These are phyloP conservation scores for Taurulus bubalis DNA, from an alignment of 2,113 vertebrate genomes.

Conservation along the genomic window DNA sequence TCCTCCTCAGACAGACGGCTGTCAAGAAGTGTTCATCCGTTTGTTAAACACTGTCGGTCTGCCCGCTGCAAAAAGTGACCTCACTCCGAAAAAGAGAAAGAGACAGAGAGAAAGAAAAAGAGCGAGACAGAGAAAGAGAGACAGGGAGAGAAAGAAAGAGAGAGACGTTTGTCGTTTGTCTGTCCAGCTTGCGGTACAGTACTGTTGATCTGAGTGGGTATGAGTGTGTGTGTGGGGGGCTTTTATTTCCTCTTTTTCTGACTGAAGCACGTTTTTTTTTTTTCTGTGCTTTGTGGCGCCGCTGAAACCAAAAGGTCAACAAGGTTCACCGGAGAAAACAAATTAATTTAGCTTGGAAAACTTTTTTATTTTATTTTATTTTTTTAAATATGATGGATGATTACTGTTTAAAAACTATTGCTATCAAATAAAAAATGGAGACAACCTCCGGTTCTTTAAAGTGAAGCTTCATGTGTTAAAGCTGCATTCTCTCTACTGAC, in stretches of 20 bases:
- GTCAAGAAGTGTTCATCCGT: constrained; percentile 8
- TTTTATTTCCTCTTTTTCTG: constrained; percentile 3
- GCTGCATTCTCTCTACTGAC: no score
- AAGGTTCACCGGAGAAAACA: not conserved
- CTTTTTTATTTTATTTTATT: no score
- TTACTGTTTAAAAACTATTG: not conserved
- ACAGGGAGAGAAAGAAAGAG: not conserved
- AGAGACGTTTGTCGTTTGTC: constrained; percentile 2
- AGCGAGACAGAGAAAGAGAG: not conserved
- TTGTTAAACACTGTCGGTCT: not conserved
- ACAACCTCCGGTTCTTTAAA: no score
- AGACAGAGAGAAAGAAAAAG: not conserved
- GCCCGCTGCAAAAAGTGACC: constrained; percentile 26
- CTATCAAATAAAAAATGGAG: not conserved
- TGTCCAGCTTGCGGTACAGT: constrained; percentile 48
- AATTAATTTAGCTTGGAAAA: not conserved
- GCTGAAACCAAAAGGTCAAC: constrained; percentile 14
- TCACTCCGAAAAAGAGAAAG: not conserved
- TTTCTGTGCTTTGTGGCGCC: constrained; percentile 15
- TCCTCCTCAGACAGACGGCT: constrained; percentile 18
- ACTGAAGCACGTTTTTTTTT: not conserved
- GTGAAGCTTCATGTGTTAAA: no score
- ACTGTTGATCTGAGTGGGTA: constrained; percentile 44
- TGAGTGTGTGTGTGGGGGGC: not conserved
- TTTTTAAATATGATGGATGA: not conserved